These are phyloP conservation scores for Pachypeltis micranthus DNA, from an alignment of 1,140 invertebrate genomes.

Conservation along the genomic window DNA sequence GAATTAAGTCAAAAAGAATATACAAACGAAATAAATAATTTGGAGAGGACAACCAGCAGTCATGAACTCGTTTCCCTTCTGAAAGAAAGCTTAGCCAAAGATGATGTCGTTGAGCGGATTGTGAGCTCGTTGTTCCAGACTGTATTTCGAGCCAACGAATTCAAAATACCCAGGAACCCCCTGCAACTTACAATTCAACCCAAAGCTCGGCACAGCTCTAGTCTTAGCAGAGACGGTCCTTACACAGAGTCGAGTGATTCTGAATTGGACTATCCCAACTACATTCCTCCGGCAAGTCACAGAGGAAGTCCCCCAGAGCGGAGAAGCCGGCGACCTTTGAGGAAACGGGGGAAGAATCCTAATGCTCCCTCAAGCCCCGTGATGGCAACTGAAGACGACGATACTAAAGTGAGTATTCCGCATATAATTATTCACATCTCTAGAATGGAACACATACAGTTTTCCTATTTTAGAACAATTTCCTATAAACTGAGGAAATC, in stretches of 20 bases:
- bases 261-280: not conserved
- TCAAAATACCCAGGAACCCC: not conserved
- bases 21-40: not conserved
- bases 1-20: not conserved
- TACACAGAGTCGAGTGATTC: not conserved
- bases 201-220: not conserved
- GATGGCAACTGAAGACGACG: no score
- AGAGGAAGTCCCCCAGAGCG: not conserved
- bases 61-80: slow-evolving; percentile 24
- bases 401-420: no score
- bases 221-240: not conserved
- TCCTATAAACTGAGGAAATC: no score
- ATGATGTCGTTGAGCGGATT: slow-evolving; percentile 24
- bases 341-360: not conserved
- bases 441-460: no score
- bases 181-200: not conserved
- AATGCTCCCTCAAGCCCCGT: no score
- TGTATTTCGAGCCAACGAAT: slow-evolving; percentile 18
- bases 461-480: no score
- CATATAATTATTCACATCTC: no score
- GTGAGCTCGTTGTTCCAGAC: slow-evolving; percentile 24
- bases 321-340: not conserved
- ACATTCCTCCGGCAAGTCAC: not conserved
- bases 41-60: slow-evolving; percentile 20
- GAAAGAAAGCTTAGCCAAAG: slow-evolving; percentile 25